Evolutionary conservation across 2,888 invertebrate species (phyloP), one percentile per base, ranked within the genome.

Genomic region (Trachelus tabidus): DNA sequence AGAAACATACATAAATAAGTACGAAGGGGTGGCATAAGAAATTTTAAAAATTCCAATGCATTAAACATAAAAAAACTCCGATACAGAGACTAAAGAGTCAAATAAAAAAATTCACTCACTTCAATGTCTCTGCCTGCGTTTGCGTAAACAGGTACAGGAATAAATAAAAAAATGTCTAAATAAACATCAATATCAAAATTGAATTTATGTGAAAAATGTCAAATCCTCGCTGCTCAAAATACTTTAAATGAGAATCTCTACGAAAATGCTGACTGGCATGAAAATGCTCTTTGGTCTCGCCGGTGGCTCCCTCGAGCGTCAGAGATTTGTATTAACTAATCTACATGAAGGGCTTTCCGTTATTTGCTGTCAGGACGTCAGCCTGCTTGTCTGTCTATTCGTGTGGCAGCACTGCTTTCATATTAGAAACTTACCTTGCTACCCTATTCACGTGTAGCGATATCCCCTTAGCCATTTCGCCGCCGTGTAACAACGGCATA

Each of bases 301-400:
- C 74, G 23, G 74, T 15, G 71, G 75, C 71, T 75, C 74, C 75
- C 77, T 37, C 56, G 77, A 69, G 77, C 30, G 77, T 69, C 77
- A 31, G 40, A 77, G 77, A 77, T 77, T 77, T 75, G 77, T 75
- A 75, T 75, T 75, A 75, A 77, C 77, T 75, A 77, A 77, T 77
- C 75, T 71, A 40, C 75, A 77, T 77, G 69, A 40, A 77, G 37
- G 75, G 77, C 23, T 23, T 56, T 56, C 23, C 56, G 56, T 56
- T 56, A 56, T 56, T 56, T 56, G 56, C 23, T 23, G 56, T 23
- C 56, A 23, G 56, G 2, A 23, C 56, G 23, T 9, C 56, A 9
- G 56, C 9, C 23, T 9, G 56, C 56, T 23, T 56, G 56, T 23
- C 56, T 56, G 56, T 23, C 56, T 23, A 56, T 56, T 23, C 23